These are phyloP conservation scores for Eulithis testata DNA, from an alignment of 2,888 invertebrate genomes.

Conservation along the genomic window DNA sequence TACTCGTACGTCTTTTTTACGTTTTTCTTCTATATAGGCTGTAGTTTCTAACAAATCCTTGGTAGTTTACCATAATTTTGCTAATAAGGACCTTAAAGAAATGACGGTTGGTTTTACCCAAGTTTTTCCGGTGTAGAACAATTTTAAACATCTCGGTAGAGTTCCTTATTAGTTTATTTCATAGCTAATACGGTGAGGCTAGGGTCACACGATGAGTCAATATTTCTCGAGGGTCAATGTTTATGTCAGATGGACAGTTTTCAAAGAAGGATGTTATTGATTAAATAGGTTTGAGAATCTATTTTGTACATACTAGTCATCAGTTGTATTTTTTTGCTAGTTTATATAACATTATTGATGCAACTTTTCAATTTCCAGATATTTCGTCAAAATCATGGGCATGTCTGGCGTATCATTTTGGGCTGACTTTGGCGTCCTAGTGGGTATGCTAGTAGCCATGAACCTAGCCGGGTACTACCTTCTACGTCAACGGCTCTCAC, in stretches of 20 bases:
- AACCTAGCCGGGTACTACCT: slow-evolving; percentile 89
- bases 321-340: no score
- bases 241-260: no score
- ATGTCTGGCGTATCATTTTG: slow-evolving; percentile 89
- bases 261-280: no score
- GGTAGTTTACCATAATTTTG: no score
- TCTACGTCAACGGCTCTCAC: slow-evolving; percentile 88
- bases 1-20: no score
- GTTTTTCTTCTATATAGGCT: no score
- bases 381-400: slow-evolving; percentile 90
- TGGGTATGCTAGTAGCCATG: slow-evolving; percentile 85
- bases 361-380: slow-evolving; percentile 61
- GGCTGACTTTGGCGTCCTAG: slow-evolving; percentile 87
- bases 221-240: not conserved
- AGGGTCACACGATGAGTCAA: not conserved
- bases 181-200: not conserved
- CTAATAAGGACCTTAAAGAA: no score
- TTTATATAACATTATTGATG: not conserved
- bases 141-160: not conserved
- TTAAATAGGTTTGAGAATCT: no score
- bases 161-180: not conserved
- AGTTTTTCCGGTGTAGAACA: slow-evolving; percentile 4
- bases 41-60: no score
- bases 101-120: no score
- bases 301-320: not conserved